These are phyloP conservation scores for Drosophila differens DNA, from an alignment of 2,888 invertebrate genomes.

Conservation along the genomic window DNA sequence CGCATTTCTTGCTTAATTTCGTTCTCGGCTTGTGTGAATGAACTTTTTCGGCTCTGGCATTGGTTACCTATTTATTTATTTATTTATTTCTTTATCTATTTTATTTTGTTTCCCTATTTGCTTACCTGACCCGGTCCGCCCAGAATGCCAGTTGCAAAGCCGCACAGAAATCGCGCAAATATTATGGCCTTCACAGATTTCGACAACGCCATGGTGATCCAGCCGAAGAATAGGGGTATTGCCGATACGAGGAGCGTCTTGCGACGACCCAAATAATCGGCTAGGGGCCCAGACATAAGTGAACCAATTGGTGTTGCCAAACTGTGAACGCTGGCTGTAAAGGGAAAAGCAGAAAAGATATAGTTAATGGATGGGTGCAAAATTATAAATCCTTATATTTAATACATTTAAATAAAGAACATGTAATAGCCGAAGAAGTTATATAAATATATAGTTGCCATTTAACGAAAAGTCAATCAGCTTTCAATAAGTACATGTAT, in stretches of 20 bases:
- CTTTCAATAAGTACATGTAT: background rate
- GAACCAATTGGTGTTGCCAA: slow-evolving; percentile 92
- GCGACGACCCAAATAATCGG: slow-evolving; percentile 90
- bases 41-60: slow-evolving; percentile 38
- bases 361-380: too few species aligned
- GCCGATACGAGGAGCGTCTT: slow-evolving; percentile 88
- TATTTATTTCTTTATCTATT: background rate
- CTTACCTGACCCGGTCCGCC: slow-evolving; percentile 91
- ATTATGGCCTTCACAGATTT: slow-evolving; percentile 87
- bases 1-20: background rate
- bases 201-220: slow-evolving; percentile 88
- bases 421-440: background rate
- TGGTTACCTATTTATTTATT: background rate
- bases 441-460: too few species aligned
- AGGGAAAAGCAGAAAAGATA: background rate
- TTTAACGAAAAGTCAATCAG: too few species aligned
- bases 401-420: background rate
- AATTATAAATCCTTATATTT: background rate
- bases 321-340: slow-evolving; percentile 91
- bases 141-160: slow-evolving; percentile 90
- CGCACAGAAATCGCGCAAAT: slow-evolving; percentile 89
- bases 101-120: background rate
- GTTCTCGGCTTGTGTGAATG: slow-evolving; percentile 36
- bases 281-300: slow-evolving; percentile 89
- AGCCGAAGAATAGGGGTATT: slow-evolving; percentile 89